Base-by-base conservation (phyloP, 2,797 vertebrate species). In the Hoplostethus mediterraneus region DNA sequence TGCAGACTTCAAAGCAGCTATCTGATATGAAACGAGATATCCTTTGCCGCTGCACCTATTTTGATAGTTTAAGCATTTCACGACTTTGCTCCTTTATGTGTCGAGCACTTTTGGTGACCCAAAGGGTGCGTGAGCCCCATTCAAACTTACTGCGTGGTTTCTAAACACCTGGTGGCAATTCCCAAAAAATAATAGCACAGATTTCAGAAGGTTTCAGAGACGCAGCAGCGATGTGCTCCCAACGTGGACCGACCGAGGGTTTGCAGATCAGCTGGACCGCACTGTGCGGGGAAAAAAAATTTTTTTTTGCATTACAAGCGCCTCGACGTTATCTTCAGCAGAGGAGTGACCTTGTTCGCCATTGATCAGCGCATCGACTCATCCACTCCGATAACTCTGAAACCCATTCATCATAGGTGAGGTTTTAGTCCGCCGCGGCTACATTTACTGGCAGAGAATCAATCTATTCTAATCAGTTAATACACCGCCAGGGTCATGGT, bases 391-490 rank as follows among this genome's bases (percentile, higher is more conserved):
- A 89, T 87, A 90, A 87, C 70, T 81, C 86, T 71, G 79, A 89
- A 87, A 84, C 80, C 80, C 88, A 93, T 93, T 93, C 78, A 91
- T 93, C 90, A 92, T 64, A 54, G 70, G 82, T 75, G 52, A 72
- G 76, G 76, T 80, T 90, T 84, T 66, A 79, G 75, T 77, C 75
- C 49, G 63, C 71, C 36, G 1, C 2, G 0, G 77, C 82, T 81
- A 83, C 84, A 79, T 79, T 82, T 38, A 72, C 84, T 88, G 88
- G 81, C 87, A 89, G 86, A 70, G 90, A 93, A 92, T 94, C 92
- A 77, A 90, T 93, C 81, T 75, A 36, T 86, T 91, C 82, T 87
- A 92, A 93, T 92, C 89, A 84, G 87, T 88, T 89, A 88, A 91
- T 91, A 85, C 79, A 73, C 74, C 31, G 38, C 71, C 60, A 52